These are phyloP conservation scores for Ceratina australensis DNA, from an alignment of 1,140 invertebrate genomes.

Conservation along the genomic window DNA sequence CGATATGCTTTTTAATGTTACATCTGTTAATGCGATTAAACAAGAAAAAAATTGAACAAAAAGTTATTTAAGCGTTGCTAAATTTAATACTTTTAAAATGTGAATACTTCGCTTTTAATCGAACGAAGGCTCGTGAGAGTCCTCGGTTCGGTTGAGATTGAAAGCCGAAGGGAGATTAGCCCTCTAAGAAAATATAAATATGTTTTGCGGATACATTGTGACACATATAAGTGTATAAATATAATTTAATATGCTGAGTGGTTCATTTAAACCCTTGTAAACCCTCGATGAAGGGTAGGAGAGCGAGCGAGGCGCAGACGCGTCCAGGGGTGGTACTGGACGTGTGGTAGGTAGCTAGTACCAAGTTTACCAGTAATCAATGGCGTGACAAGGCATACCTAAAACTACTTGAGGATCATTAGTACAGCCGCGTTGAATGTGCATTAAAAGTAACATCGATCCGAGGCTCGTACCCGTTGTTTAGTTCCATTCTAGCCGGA, in stretches of 20 bases:
- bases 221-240: not conserved
- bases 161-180: not conserved
- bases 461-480: not conserved
- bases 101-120: too few relatives aligned
- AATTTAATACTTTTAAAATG: too few relatives aligned
- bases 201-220: too few relatives aligned
- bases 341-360: constrained; percentile 14
- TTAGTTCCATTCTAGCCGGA: not conserved
- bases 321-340: constrained; percentile 8
- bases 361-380: constrained; percentile 55
- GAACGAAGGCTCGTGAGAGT: too few relatives aligned
- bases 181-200: not conserved
- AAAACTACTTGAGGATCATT: constrained; percentile 24
- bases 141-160: too few relatives aligned
- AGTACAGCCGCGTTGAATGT: not conserved
- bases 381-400: constrained; percentile 49
- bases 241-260: not conserved
- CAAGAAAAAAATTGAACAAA: too few relatives aligned
- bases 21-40: too few relatives aligned
- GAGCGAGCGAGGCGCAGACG: constrained; percentile 48
- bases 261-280: not conserved
- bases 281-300: not conserved
- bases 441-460: not conserved
- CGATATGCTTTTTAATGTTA: too few relatives aligned
- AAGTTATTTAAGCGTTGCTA: too few relatives aligned